Evolutionary conservation across 2,888 invertebrate species (phyloP), one percentile per base, ranked within the genome.

Genomic region (Pinctada fucata): DNA sequence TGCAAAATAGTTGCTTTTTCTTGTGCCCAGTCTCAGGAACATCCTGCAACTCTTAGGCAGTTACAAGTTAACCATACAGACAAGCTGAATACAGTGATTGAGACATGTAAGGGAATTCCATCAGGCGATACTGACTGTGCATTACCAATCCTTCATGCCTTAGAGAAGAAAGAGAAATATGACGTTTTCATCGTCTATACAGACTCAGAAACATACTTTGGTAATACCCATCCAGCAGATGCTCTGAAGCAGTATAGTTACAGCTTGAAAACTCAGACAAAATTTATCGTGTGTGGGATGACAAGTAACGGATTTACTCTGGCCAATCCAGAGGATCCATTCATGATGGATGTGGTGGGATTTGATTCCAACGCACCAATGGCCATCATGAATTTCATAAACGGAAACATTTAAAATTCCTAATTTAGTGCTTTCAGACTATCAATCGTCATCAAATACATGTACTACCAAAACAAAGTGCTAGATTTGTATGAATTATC

Each of bases 141-240:
- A 0, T 77, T 79, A 52, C 89, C 90, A 2, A 89, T 89, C 85
- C 92, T 93, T n/a, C 96, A 95, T 95, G 96, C 96, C 0, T 86
- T 88, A 50, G 91, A 94, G 69, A 93, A 94, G 66, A 94, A 95
- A 52, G 93, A 94, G 84, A 93, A 85, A 82, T 94, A 95, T 83
- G 96, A 96, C 90, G 95, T 96, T 48, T 96, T 96, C 91, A 94
- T 96, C 78, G 95, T 96, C 90, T 94, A 95, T 91, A 94, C 95
- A 51, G 95, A 95, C 91, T 86, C 93, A 92, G 86, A 89, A 87
- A 83, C 91, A 83, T 66, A 86, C 82, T 84, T 89, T 85, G 85
- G 50, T 52, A 85, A 10, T 91, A 93, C 93, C 90, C 94, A 93
- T 93, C 95, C 86, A 90, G 93, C 85, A 92, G 82, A 92, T 52